Conservation (phyloP, 2,888 invertebrate genomes). For the Drosophila nr. perissopoda region DNA sequence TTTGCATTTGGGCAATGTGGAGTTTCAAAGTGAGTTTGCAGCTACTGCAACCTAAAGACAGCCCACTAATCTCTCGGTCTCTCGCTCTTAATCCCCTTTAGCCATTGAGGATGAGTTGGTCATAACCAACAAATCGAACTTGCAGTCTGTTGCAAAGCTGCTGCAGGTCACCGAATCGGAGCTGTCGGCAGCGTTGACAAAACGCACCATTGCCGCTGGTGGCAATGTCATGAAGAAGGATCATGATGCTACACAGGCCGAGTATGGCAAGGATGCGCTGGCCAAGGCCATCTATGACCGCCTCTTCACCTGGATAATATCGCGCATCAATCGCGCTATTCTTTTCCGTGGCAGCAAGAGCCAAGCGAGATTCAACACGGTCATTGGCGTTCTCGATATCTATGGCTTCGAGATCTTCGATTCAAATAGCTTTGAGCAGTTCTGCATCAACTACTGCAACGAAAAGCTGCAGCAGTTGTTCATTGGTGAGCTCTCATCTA, state of each 20-base stretch:
- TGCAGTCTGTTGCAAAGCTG: conserved; percentile 88
- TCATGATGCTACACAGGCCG: conserved; percentile 93
- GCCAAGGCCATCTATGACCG: conserved; percentile 98
- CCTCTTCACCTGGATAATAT: conserved; percentile 97
- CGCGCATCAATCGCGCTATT: conserved; percentile 95
- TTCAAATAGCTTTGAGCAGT: conserved; percentile 98
- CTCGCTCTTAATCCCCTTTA: conserved; percentile 76
- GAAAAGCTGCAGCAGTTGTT: conserved; percentile 99
- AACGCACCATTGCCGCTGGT: conserved; percentile 95
- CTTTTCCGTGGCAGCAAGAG: conserved; percentile 87
- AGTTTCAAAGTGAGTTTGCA: conserved; percentile 82
- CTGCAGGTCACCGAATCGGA: conserved; percentile 89
- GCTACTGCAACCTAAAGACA: accelerated
- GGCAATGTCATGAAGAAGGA: conserved; percentile 96
- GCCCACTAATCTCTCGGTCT: background rate
- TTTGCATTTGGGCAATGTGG: conserved; percentile 90
- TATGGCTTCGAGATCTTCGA: conserved; percentile 99
- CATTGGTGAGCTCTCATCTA: conserved; percentile 88
- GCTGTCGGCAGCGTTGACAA: conserved; percentile 91
- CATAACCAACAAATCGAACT: conserved; percentile 87
- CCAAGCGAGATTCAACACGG: conserved; percentile 82
- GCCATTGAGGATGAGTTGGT: conserved; percentile 89
- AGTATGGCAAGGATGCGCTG: conserved; percentile 94
- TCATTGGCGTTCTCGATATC: conserved; percentile 96
- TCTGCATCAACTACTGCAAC: conserved; percentile 99